These are phyloP conservation scores for Ceramica pisi DNA, from an alignment of 2,888 invertebrate genomes.

Conservation along the genomic window DNA sequence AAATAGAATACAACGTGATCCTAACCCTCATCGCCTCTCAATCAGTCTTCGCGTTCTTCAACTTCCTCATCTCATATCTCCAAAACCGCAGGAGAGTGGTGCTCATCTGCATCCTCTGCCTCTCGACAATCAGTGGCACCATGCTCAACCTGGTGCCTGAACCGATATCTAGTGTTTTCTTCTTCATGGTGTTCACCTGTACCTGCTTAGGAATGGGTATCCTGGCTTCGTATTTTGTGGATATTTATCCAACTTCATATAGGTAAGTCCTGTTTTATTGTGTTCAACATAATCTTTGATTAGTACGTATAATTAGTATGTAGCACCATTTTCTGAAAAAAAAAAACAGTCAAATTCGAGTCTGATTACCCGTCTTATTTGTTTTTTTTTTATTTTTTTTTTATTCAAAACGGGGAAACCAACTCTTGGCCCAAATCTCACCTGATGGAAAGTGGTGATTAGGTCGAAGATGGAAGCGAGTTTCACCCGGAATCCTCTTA, in stretches of 20 bases:
- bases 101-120: constrained; percentile 84
- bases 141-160: constrained; percentile 82
- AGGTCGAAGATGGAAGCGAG: no score
- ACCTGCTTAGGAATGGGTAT: constrained; percentile 87
- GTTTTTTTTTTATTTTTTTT: no score
- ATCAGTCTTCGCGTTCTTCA: constrained; percentile 91
- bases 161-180: constrained; percentile 83
- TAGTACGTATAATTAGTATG: no score
- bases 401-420: no score
- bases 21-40: constrained; percentile 92
- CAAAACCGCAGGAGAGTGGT: constrained; percentile 90
- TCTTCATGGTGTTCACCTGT: constrained; percentile 84
- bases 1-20: constrained; percentile 91
- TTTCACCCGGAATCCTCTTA: no score
- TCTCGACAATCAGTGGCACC: constrained; percentile 90
- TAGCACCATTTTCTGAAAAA: no score
- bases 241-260: constrained; percentile 85
- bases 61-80: constrained; percentile 89
- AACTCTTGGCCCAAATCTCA: no score
- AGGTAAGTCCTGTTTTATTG: constrained; percentile 71
- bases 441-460: no score
- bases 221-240: constrained; percentile 86
- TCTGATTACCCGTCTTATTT: no score
- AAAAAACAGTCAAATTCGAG: no score
- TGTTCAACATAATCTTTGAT: no score